Base-by-base conservation (phyloP, 2,797 vertebrate genomes). In the Epinephelus awoara region DNA sequence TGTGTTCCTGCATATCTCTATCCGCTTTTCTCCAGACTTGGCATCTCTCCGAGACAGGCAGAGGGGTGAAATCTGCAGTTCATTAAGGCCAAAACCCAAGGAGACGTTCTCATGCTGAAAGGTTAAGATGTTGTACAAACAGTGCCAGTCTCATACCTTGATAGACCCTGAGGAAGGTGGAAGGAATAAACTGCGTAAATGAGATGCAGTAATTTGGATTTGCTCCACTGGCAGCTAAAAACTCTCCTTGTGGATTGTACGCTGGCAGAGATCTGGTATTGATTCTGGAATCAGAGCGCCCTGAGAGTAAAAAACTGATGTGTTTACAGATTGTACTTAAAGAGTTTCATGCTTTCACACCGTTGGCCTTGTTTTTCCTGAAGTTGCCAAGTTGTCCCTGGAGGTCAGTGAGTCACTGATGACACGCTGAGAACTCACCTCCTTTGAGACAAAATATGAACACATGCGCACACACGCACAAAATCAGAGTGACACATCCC, bases 331-430 rank as follows among this genome's bases (percentile, higher is more conserved):
- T 40, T n/a, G 57, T 23, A 56, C 59, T 71, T 59, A 44, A 56
- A 67, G 59, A 88, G 54, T 65, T 82, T 63, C 52, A 70, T 59
- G 62, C 82, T 72, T 82, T 79, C 40, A 29, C n/a, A 7, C 68
- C 58, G 66, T 42, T 51, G 19, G 52, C 68, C 59, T 77, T 56
- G 46, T 80, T 79, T 70, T 72, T 62, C 12, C 29, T 40, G 50
- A 68, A 68, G 67, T 80, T 80, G 79, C 70, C 61, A 50, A 64
- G 58, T 54, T 77, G 57, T 83, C 74, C 51, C 72, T 14, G 18
- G 76, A 70, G 72, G 62, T 65, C 4, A 1, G 34, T 87, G 89
- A 92, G 75, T 91, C 89, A 90, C 72, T 72, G 46, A 34, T 75
- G 83, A 85, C 74, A 65, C 76, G 65, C 61, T 67, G 59, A 81